Evolutionary conservation across 2,113 vertebrate species (phyloP).

Genomic region (Hippocampus comes): DNA sequence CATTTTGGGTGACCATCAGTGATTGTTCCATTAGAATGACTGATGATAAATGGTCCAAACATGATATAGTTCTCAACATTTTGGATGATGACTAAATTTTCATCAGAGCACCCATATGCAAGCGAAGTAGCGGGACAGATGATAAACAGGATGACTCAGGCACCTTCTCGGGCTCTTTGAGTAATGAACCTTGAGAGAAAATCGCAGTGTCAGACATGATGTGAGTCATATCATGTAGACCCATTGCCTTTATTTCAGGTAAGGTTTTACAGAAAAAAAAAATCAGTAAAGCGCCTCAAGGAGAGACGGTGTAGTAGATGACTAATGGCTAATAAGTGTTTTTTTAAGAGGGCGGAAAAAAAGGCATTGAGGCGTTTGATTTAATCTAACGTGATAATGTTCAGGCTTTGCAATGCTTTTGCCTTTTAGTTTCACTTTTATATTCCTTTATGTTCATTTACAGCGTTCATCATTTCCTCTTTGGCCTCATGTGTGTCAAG

Average conservation of each 20-base stretch:
- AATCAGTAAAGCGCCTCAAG: neutral
- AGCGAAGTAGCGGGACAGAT: neutral
- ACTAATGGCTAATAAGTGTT: slow-evolving; percentile 5
- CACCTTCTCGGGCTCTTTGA: neutral
- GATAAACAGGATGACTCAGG: neutral
- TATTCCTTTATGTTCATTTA: neutral
- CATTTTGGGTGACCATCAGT: neutral
- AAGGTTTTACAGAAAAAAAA: neutral
- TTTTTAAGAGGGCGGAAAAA: neutral
- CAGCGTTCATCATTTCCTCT: neutral
- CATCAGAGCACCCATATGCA: neutral
- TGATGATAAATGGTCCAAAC: neutral
- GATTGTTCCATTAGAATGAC: neutral
- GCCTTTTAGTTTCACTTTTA: neutral
- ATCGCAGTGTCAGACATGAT: neutral
- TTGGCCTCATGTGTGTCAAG: neutral
- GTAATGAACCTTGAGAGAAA: neutral
- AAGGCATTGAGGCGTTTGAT: neutral
- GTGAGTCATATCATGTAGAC: neutral
- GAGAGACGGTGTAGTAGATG: neutral
- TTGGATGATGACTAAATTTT: neutral
- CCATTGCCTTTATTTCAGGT: neutral
- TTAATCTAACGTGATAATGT: neutral
- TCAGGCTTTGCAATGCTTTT: neutral
- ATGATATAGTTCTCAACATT: neutral